phyloP scores from a whole-genome alignment of 1,140 invertebrate species.

The Dryas iulia region DNA sequence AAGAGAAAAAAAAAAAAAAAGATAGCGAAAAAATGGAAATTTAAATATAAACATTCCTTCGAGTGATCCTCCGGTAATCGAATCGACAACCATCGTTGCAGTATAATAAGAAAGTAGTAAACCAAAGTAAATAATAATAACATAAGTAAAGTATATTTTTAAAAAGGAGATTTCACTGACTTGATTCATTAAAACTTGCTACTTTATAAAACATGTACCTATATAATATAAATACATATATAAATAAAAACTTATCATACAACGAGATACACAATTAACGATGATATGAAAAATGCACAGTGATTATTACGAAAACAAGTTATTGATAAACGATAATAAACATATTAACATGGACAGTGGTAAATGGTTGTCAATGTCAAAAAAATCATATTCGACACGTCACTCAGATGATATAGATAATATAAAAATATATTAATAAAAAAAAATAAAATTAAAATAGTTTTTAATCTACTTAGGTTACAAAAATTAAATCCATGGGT shows the following conservation, averaged over 20 bases:
- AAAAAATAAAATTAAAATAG: background rate
- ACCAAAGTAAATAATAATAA: too few species aligned
- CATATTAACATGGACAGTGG: constrained; percentile 12
- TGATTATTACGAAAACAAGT: constrained; percentile 23
- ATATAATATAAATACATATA: background rate
- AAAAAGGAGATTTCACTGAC: too few species aligned
- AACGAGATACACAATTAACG: constrained; percentile 6
- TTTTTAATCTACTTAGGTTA: constrained; percentile 3
- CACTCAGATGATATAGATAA: background rate
- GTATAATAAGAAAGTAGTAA: too few species aligned
- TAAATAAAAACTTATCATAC: background rate
- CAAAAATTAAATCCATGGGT: constrained; percentile 20
- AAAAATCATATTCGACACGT: constrained; percentile 6
- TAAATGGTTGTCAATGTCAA: constrained; percentile 17
- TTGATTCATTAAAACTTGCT: too few species aligned
- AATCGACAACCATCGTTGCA: too few species aligned
- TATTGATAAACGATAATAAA: constrained; percentile 26
- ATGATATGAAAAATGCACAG: constrained; percentile 11
- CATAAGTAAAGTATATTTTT: too few species aligned
- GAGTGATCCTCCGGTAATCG: too few species aligned
- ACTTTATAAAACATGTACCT: too few species aligned
- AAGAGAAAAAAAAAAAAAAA: too few species aligned
- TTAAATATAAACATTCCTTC: too few species aligned
- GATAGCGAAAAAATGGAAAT: too few species aligned
- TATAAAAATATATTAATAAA: background rate